Evolutionary conservation across 2,797 vertebrate genomes (phyloP), one percentile per base, ranked within the genome.

Genomic region (Acanthornis magna): DNA sequence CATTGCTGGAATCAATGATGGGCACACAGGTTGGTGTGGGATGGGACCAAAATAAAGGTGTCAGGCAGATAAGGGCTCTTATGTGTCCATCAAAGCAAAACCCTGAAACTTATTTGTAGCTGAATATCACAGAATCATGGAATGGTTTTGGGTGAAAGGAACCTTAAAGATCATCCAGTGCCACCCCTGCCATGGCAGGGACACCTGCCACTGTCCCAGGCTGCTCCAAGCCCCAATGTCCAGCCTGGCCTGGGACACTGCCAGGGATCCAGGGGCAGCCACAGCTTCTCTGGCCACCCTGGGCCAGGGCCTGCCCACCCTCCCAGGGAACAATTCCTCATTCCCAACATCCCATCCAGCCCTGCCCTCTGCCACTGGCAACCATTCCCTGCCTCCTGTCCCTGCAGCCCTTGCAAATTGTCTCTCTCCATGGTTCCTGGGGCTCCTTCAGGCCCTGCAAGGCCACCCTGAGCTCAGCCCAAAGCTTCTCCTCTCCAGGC

Each of bases 91-190:
- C 29, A 72, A 60, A 48, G 15, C 6, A 72, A 86, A 85, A 21
- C 11, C 16, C 48, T 40, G 13, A 85, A 79, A 8, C 20, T 13
- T 70, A 51, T 81, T 91, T 27, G 29, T 10, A 62, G 32, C n/a
- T 53, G 53, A 71, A n/a, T 70, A 25, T 30, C 29, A 77, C 11
- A 29, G n/a, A 76, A 54, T 27, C 8, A 20, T 17, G 6, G 55
- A 38, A 47, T 45, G 23, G 40, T 45, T 68, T 47, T 8, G 47
- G 19, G 2, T 68, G 40, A 22, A 76, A 40, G 10, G 16, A 0
- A 14, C 13, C 19, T 16, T 29, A 68, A 60, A 45, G 1, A 0
- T 1, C 16, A 38, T 10, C 7, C 4, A 10, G 1, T 38, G 0
- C 19, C 38, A 67, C 4, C 5, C n/a, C 62, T 11, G 62, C 38